A percentile compares a stretch with the other conserved stretches of the same genome.
Conservation (phyloP, 2,888 invertebrate species). For the Eupeodes latifasciatus region DNA sequence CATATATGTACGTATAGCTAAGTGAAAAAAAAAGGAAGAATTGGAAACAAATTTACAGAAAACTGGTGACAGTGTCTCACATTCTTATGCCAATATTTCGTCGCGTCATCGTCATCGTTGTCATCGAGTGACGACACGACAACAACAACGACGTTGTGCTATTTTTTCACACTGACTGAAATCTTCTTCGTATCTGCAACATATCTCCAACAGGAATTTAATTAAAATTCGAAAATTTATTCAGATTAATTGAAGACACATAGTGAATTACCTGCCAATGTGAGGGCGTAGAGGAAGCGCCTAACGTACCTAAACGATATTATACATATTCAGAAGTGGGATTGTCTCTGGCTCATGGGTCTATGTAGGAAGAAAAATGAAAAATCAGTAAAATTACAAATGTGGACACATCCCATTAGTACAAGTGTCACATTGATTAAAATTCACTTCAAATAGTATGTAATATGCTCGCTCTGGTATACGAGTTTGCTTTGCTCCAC, state of each 20-base stretch:
- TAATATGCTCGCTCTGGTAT: slow-evolving; percentile 19
- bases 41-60: slow-evolving; percentile 19
- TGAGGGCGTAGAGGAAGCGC: slow-evolving; percentile 28
- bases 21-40: background rate
- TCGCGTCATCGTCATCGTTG: slow-evolving; percentile 7
- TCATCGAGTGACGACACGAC: too few relatives aligned
- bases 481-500: background rate
- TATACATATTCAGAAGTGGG: too few relatives aligned
- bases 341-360: background rate
- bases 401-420: slow-evolving; percentile 73
- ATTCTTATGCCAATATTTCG: slow-evolving; percentile 12
- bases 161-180: slow-evolving; percentile 5
- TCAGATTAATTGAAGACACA: slow-evolving; percentile 72
- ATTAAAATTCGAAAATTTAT: slow-evolving; percentile 69
- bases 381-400: slow-evolving; percentile 69
- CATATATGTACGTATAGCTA: background rate
- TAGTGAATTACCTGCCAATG: slow-evolving; percentile 64
- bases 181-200: background rate
- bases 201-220: slow-evolving; percentile 51
- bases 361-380: slow-evolving; percentile 24
- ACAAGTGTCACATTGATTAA: slow-evolving; percentile 75
- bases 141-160: too few relatives aligned
- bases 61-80: slow-evolving; percentile 24
- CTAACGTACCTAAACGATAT: background rate
- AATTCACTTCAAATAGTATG: slow-evolving; percentile 61